Evolutionary conservation across 2,113 vertebrate genomes (phyloP).

Genomic region (Murina feae): DNA sequence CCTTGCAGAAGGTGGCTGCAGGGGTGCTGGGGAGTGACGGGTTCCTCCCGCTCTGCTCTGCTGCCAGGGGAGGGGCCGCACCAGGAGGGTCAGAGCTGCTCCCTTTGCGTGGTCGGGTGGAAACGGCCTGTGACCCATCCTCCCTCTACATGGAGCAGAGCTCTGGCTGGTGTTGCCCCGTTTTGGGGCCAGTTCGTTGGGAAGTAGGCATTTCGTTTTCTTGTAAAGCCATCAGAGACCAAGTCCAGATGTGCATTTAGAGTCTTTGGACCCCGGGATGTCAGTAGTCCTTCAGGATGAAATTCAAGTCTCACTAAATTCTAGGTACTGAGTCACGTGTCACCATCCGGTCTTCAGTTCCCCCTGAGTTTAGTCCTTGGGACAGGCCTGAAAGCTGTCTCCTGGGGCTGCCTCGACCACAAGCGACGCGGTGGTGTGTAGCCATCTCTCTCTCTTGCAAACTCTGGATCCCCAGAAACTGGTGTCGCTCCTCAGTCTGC

Average conservation of each 20-base stretch:
- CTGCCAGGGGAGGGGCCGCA: rapidly evolving
- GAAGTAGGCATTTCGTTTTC: background rate
- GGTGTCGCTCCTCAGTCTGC: background rate
- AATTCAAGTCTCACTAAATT: background rate
- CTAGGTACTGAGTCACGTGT: background rate
- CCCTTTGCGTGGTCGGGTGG: background rate
- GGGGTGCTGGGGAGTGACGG: background rate
- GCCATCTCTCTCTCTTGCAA: background rate
- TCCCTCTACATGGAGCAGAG: background rate
- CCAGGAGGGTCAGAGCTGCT: background rate
- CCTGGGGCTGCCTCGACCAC: background rate
- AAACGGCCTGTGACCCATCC: background rate
- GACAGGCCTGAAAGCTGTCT: background rate
- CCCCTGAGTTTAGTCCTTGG: background rate
- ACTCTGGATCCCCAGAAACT: background rate
- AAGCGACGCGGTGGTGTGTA: background rate
- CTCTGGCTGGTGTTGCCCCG: background rate
- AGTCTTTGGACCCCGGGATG: background rate
- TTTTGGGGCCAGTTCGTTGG: background rate
- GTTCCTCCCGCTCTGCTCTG: background rate
- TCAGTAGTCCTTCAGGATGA: background rate
- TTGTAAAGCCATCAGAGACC: background rate
- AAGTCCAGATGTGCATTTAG: background rate
- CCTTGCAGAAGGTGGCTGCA: background rate
- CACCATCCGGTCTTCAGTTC: background rate